Conservation (phyloP, 2,113 vertebrate genomes). For the Phalacrocorax aristotelis region DNA sequence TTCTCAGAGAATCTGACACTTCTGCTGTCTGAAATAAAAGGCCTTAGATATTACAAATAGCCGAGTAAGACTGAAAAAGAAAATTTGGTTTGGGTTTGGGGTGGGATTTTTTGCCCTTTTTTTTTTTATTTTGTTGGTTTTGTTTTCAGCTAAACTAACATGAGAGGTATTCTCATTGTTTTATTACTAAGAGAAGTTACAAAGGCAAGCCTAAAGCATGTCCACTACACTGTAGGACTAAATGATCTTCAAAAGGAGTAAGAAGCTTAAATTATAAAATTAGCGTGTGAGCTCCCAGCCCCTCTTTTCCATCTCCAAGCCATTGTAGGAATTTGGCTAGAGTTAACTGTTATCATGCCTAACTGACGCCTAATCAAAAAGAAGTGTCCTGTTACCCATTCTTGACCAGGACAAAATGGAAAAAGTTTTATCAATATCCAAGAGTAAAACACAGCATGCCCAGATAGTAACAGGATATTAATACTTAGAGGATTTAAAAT, state of each 20-base stretch:
- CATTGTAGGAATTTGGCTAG: not conserved
- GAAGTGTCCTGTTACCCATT: not conserved
- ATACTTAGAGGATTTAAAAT: not conserved
- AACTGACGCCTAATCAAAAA: not conserved
- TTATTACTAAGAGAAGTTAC: not conserved
- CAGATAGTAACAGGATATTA: not conserved
- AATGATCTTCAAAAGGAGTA: not conserved
- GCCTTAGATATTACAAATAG: not conserved
- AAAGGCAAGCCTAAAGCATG: not conserved
- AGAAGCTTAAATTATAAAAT: not conserved
- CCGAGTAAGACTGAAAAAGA: not conserved
- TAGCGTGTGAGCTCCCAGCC: not conserved
- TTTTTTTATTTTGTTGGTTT: not conserved
- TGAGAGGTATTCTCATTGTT: not conserved
- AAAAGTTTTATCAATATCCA: not conserved
- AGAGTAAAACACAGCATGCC: not conserved
- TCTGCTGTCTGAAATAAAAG: not conserved
- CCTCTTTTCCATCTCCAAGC: not conserved
- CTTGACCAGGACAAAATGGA: not conserved
- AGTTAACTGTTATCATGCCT: not conserved
- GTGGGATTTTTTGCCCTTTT: not conserved
- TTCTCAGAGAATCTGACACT: not conserved
- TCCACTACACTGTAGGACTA: not conserved
- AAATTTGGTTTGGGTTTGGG: fast-evolving
- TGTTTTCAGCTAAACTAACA: not conserved